Evolutionary conservation across 2,797 vertebrate species (phyloP).

Genomic region (Falco peregrinus): DNA sequence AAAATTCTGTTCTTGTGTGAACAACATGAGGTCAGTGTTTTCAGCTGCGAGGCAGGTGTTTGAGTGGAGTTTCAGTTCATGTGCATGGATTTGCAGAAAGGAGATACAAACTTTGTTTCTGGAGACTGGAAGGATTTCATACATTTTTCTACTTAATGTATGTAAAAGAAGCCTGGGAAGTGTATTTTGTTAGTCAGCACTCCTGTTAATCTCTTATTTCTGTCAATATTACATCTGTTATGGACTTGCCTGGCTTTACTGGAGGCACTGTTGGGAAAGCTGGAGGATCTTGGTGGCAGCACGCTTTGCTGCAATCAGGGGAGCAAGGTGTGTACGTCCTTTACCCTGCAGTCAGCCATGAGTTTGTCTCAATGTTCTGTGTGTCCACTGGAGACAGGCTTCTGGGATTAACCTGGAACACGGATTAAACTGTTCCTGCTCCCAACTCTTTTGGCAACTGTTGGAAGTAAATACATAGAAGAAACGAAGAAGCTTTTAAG

Average conservation of each 20-base stretch:
- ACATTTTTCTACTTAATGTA: background rate
- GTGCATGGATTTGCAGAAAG: background rate
- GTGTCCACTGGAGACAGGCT: background rate
- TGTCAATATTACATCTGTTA: background rate
- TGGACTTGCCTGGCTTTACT: background rate
- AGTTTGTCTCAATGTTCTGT: background rate
- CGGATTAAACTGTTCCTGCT: background rate
- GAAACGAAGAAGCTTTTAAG: background rate
- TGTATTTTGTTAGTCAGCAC: rapidly evolving
- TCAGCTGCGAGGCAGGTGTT: background rate
- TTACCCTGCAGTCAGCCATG: background rate
- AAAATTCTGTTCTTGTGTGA: background rate
- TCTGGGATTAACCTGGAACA: background rate
- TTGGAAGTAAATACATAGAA: background rate
- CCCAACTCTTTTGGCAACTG: background rate
- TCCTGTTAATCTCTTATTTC: background rate
- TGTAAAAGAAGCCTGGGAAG: background rate
- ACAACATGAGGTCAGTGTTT: background rate
- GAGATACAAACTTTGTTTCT: background rate
- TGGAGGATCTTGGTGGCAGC: background rate
- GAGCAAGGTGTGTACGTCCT: rapidly evolving
- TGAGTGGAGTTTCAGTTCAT: background rate
- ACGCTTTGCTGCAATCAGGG: background rate
- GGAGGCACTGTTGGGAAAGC: background rate
- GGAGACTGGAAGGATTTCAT: background rate